Percentiles rank a stretch among this genome's conserved stretches.
These are phyloP conservation scores for Condylostylus longicornis DNA, from an alignment of 1,140 invertebrate species.

Conservation along the genomic window DNA sequence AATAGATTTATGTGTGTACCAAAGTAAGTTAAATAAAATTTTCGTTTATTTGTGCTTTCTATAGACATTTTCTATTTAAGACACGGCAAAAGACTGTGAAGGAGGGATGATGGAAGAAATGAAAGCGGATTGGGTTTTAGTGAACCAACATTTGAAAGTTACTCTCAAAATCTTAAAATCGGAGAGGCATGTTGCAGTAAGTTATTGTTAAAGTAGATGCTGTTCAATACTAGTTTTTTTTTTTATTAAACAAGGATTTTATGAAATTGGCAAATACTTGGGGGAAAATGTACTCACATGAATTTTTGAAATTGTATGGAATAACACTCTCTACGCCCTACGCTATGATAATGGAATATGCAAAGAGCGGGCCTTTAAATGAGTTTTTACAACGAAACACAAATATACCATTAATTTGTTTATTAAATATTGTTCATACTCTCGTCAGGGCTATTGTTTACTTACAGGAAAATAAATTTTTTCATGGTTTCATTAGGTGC, in stretches of 20 bases:
- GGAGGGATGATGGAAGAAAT: constrained; percentile 45
- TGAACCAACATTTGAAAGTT: constrained; percentile 53
- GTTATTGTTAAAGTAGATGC: constrained; percentile 1
- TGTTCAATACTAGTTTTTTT: constrained; percentile 1
- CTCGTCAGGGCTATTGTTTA: constrained; percentile 54
- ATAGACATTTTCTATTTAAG: constrained; percentile 22
- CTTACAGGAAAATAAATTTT: constrained; percentile 54
- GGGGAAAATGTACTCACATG: constrained; percentile 54
- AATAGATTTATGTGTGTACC: constrained; percentile 48
- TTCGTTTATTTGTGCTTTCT: background rate
- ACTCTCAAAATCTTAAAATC: constrained; percentile 60
- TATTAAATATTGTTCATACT: constrained; percentile 61
- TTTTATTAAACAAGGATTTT: constrained; percentile 47
- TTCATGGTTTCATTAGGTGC: constrained; percentile 76
- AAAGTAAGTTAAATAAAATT: constrained; percentile 31
- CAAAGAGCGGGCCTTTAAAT: constrained; percentile 61
- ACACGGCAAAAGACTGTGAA: constrained; percentile 41
- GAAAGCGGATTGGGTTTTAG: constrained; percentile 47
- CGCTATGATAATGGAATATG: constrained; percentile 67
- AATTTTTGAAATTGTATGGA: constrained; percentile 60
- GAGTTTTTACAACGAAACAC: constrained; percentile 43
- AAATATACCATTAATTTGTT: constrained; percentile 48
- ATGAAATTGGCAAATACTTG: constrained; percentile 57
- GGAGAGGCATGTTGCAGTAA: constrained; percentile 42
- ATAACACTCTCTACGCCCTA: constrained; percentile 56